phyloP scores from a whole-genome alignment of 1,140 invertebrate species.

The Limonius californicus region DNA sequence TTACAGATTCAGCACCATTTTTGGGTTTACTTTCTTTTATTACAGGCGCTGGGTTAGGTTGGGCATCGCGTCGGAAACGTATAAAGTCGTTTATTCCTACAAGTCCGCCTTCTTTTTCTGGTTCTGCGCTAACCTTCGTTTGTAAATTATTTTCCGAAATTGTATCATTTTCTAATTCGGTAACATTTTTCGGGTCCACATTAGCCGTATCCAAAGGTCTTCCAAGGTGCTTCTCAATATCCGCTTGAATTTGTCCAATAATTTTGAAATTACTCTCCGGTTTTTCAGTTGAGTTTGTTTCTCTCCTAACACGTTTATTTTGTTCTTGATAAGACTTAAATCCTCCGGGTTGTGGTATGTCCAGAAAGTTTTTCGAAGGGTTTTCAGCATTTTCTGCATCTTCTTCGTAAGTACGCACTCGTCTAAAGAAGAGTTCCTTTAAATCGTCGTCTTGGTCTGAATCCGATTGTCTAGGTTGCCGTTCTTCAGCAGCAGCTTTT shows the following conservation, averaged over 20 bases:
- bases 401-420: slow-evolving; percentile 20
- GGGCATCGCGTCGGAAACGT: slow-evolving; percentile 29
- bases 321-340: slow-evolving; percentile 8
- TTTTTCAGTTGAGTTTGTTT: no score
- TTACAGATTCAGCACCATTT: not conserved
- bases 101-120: slow-evolving; percentile 10
- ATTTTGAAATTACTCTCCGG: no score
- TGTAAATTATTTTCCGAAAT: not conserved
- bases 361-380: slow-evolving; percentile 5
- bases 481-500: not conserved
- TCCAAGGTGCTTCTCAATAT: no score
- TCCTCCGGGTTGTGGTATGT: slow-evolving; percentile 22
- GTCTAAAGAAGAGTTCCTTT: slow-evolving; percentile 29
- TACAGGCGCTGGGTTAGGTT: no score
- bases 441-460: slow-evolving; percentile 21
- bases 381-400: not conserved
- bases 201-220: no score
- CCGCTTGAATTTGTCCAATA: no score
- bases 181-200: no score
- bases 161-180: no score
- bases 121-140: not conserved
- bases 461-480: not conserved
- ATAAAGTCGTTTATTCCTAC: slow-evolving; percentile 41
- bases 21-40: not conserved
- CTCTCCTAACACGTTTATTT: not conserved